Conservation (phyloP, 2,888 invertebrate species). For the Trilocha varians region DNA sequence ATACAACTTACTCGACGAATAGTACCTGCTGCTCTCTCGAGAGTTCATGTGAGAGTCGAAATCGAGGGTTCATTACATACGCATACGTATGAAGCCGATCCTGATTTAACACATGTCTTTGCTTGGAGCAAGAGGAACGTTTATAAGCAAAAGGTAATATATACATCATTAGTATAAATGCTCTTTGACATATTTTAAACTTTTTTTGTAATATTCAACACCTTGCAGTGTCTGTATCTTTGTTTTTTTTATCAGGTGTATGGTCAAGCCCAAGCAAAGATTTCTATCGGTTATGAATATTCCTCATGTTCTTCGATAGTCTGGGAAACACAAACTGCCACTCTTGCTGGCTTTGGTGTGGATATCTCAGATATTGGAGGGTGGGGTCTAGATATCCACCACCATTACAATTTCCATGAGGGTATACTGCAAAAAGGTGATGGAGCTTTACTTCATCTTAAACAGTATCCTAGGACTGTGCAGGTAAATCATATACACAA, state of each 20-base stretch:
- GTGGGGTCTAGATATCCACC: conserved; percentile 98
- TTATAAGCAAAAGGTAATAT: conserved; percentile 93
- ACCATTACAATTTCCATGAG: conserved; percentile 98
- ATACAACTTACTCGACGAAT: conserved; percentile 87
- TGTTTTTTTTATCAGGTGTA: conserved; percentile 68
- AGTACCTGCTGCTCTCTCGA: conserved; percentile 85
- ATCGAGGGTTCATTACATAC: conserved; percentile 95
- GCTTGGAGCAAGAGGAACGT: conserved; percentile 99
- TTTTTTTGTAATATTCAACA: background rate
- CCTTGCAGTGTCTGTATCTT: background rate
- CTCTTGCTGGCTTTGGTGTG: conserved; percentile 95
- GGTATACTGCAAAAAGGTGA: conserved; percentile 98
- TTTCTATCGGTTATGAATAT: conserved; percentile 96
- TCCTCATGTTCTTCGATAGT: conserved; percentile 88
- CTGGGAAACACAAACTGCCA: conserved; percentile 96
- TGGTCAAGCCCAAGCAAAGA: conserved; percentile 89
- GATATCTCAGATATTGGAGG: conserved; percentile 97
- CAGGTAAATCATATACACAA: no score
- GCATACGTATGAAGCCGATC: conserved; percentile 96
- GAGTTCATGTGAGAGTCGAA: conserved; percentile 93
- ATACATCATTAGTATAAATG: no score
- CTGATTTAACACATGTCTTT: conserved; percentile 94
- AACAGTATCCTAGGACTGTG: conserved; percentile 91
- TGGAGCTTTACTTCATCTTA: conserved; percentile 94
- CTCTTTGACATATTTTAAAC: no score